Conservation (phyloP, 1,140 invertebrate genomes). For the Mesaphorura yosii region DNA sequence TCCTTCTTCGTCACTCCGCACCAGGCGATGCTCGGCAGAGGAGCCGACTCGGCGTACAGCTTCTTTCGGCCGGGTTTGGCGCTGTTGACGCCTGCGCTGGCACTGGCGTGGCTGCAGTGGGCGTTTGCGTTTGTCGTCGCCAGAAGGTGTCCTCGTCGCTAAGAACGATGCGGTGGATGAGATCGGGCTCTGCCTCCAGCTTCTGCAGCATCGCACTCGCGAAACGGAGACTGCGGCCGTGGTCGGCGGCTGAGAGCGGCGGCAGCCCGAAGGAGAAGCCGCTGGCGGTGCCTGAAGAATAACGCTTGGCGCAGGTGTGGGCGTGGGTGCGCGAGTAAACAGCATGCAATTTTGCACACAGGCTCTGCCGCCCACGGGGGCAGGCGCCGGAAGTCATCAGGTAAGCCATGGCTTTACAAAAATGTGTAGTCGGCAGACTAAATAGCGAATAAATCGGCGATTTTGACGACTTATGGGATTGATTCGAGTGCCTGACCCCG, state of each 20-base stretch:
- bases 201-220: constrained; percentile 8
- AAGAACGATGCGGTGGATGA: constrained; percentile 19
- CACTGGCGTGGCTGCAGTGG: neutral
- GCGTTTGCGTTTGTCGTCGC: neutral
- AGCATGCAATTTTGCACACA: too few species aligned
- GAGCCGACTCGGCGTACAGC: constrained; percentile 14
- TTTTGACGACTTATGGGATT: too few species aligned
- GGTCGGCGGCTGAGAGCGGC: constrained; percentile 11
- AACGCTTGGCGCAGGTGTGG: too few species aligned
- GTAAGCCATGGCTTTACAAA: too few species aligned
- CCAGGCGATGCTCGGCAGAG: constrained; percentile 27
- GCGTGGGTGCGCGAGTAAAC: too few species aligned
- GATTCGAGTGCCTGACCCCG: too few species aligned
- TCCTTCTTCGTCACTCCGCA: constrained; percentile 21
- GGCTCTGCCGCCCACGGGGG: too few species aligned
- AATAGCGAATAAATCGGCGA: too few species aligned
- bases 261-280: constrained; percentile 17
- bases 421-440: too few species aligned
- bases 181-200: constrained; percentile 14
- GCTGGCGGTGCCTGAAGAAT: too few species aligned
- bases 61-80: neutral
- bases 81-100: neutral
- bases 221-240: constrained; percentile 10
- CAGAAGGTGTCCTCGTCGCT: constrained; percentile 28
- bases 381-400: too few species aligned